A percentile compares a stretch with the other conserved stretches of the same genome.
phyloP scores from a whole-genome alignment of 2,113 vertebrate species.

The Prunella fulvescens region DNA sequence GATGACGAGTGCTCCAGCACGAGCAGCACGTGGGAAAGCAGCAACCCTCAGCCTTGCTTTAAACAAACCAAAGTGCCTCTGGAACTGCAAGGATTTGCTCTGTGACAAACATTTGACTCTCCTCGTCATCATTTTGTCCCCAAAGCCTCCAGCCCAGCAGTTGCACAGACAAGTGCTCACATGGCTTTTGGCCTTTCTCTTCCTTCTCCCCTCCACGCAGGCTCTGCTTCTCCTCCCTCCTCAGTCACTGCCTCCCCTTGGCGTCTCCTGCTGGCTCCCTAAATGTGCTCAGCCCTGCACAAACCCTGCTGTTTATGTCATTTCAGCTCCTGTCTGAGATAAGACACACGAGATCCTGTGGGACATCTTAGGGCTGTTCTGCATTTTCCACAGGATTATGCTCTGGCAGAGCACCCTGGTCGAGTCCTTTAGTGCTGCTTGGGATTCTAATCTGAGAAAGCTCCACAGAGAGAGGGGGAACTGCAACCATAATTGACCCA shows the following conservation, averaged over 20 bases:
- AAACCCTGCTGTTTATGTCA: neutral
- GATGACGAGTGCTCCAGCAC: neutral
- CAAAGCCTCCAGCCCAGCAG: neutral
- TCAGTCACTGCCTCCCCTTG: neutral
- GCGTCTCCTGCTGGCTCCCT: neutral
- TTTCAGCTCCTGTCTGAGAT: neutral
- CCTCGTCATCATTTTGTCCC: neutral
- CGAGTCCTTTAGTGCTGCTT: neutral
- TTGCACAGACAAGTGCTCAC: neutral
- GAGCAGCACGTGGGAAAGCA: slow-evolving; percentile 10
- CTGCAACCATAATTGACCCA: slow-evolving; percentile 25
- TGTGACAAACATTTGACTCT: neutral
- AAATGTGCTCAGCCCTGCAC: neutral
- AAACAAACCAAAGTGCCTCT: neutral
- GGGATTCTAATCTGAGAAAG: neutral
- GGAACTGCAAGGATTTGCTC: neutral
- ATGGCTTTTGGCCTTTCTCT: neutral
- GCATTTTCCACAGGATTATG: neutral
- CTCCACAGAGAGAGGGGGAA: neutral
- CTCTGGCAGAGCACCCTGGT: neutral
- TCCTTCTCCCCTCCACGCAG: neutral
- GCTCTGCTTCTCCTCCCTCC: neutral
- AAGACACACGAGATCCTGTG: neutral
- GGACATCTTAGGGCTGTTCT: neutral
- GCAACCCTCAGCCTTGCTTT: neutral